These are phyloP conservation scores for Baccha elongata DNA, from an alignment of 2,888 invertebrate genomes.

Conservation along the genomic window DNA sequence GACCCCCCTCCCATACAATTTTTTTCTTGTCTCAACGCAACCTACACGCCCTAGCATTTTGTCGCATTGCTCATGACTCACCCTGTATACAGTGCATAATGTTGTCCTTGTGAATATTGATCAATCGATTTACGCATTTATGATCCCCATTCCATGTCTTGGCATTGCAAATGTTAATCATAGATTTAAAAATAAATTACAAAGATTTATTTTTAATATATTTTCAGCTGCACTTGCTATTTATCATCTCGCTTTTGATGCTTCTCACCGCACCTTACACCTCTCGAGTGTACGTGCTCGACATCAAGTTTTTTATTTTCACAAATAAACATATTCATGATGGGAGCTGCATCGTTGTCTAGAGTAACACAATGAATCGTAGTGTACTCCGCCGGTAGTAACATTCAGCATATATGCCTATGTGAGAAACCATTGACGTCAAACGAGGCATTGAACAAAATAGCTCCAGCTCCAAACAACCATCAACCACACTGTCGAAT, in stretches of 20 bases:
- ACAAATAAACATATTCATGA: neutral
- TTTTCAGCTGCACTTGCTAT: constrained; percentile 42
- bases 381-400: constrained; percentile 5
- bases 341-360: constrained; percentile 13
- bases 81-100: too few relatives aligned
- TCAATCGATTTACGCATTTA: neutral
- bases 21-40: too few relatives aligned
- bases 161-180: constrained; percentile 17
- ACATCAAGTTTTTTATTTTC: constrained; percentile 7
- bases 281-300: constrained; percentile 19
- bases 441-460: constrained; percentile 72
- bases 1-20: too few relatives aligned
- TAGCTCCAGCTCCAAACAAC: constrained; percentile 39
- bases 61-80: too few relatives aligned
- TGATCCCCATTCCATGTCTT: neutral
- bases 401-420: constrained; percentile 32
- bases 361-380: constrained; percentile 24
- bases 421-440: constrained; percentile 58
- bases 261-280: constrained; percentile 20
- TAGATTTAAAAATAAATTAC: constrained; percentile 50
- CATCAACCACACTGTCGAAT: constrained; percentile 12
- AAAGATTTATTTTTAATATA: constrained; percentile 43
- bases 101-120: constrained; percentile 5
- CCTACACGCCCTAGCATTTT: too few relatives aligned
- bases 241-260: constrained; percentile 32